Evolutionary conservation across 2,113 vertebrate genomes (phyloP), one percentile per base, ranked within the genome.

Genomic region (Acrocephalus kingi): DNA sequence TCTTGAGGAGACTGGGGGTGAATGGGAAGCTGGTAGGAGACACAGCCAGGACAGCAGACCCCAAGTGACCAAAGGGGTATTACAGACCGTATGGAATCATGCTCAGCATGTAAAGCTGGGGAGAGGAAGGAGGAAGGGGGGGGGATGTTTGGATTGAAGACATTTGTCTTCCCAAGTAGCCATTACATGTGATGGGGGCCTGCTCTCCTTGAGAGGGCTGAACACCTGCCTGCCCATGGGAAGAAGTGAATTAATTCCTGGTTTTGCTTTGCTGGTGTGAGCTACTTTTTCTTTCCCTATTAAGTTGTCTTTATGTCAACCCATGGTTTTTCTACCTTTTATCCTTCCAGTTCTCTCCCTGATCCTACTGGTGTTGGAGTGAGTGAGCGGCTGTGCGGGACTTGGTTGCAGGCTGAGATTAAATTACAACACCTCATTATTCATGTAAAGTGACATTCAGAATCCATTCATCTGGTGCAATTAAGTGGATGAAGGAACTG

Each of bases 371-470:
- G 37, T 45, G 22, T 22, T 1, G 1, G 23, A 52, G 27, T 66
- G 43, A 87, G 25, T 1, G 5, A 58, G 15, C 0, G 0, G 15
- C 31, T 45, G 8, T 7, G 7, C 2, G 3, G 51, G 10, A 11
- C 5, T 66, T 59, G 8, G 18, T 16, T 59, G 27, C 18, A 52
- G 59, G 4, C 17, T 64, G 45, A 10, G 17, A 18, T 58, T 51
- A 73, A 73, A 58, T 2, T 30, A 35, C 10, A 12, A 1, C 11
- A 31, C 43, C 21, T 66, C 43, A 23, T 73, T 66, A 41, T 25
- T 84, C 11, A 6, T 2, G 6, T 24, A 49, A 80, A 8, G 11
- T 74, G 51, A 28, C 8, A 67, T 7, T n/a, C 5, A 27, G 45
- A 56, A 55, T 39, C 23, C 10, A 2, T 84, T 67, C 5, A 43